These are phyloP conservation scores for Macrosteles quadrilineatus DNA, from an alignment of 1,140 invertebrate species.

Conservation along the genomic window DNA sequence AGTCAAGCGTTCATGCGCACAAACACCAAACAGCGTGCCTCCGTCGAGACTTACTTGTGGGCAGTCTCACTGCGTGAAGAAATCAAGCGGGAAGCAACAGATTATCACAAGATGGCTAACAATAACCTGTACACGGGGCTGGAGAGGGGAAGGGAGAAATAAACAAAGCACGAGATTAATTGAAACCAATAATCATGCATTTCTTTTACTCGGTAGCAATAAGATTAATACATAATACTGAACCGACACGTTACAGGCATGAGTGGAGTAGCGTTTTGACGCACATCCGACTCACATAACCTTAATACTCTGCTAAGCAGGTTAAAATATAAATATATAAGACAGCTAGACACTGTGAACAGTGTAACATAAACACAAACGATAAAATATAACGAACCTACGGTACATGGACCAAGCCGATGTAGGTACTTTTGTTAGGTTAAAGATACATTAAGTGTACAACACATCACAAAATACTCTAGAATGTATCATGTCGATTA, in stretches of 20 bases:
- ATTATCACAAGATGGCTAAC: slow-evolving; percentile 35
- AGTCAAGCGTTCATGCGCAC: slow-evolving; percentile 29
- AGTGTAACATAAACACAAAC: slow-evolving; percentile 27
- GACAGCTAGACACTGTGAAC: slow-evolving; percentile 30
- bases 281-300: slow-evolving; percentile 17
- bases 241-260: slow-evolving; percentile 40
- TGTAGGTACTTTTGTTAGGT: slow-evolving; percentile 21
- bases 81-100: slow-evolving; percentile 36
- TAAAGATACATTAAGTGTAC: slow-evolving; percentile 31
- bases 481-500: slow-evolving; percentile 23
- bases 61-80: slow-evolving; percentile 31
- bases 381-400: slow-evolving; percentile 22
- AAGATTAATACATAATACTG: slow-evolving; percentile 44
- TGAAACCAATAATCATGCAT: slow-evolving; percentile 43
- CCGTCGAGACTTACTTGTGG: slow-evolving; percentile 34
- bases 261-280: slow-evolving; percentile 31
- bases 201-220: slow-evolving; percentile 42
- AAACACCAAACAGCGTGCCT: slow-evolving; percentile 34
- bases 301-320: slow-evolving; percentile 32
- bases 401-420: slow-evolving; percentile 1
- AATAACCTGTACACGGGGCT: slow-evolving; percentile 35
- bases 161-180: slow-evolving; percentile 43
- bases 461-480: slow-evolving; percentile 40
- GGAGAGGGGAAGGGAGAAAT: slow-evolving; percentile 34
- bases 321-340: slow-evolving; percentile 32